phyloP scores from a whole-genome alignment of 2,113 vertebrate species.

The Alligator sinensis region DNA sequence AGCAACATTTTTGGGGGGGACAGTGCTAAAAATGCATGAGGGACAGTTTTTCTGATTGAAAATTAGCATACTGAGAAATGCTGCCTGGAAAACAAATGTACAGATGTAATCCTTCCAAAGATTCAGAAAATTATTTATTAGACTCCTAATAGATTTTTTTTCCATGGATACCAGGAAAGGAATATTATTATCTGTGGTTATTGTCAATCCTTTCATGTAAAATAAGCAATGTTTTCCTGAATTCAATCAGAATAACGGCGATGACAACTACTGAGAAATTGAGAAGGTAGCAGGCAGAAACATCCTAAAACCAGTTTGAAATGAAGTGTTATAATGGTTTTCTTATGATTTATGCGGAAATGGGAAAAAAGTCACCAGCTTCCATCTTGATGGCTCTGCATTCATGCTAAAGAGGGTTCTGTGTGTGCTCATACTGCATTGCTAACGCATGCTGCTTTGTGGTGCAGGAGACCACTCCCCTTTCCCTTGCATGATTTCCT shows the following conservation, averaged over 20 bases:
- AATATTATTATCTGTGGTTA: background rate
- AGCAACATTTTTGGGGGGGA: background rate
- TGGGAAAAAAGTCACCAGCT: background rate
- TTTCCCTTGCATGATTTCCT: constrained; percentile 51
- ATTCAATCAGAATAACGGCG: background rate
- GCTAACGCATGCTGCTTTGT: background rate
- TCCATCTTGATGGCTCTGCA: background rate
- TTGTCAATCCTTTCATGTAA: accelerated
- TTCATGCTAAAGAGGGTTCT: background rate
- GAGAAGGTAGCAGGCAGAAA: accelerated
- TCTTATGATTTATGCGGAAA: background rate
- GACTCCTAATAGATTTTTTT: background rate
- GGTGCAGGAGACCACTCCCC: background rate
- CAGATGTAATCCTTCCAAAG: background rate
- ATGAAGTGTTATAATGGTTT: background rate
- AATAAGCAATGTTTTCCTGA: background rate
- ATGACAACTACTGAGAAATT: background rate
- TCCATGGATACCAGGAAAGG: background rate
- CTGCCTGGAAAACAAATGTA: background rate
- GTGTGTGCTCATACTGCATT: background rate
- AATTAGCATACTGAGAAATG: background rate
- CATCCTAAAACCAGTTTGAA: background rate
- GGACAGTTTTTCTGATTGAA: background rate
- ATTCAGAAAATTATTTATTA: background rate
- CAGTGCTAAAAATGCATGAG: background rate